Conservation (phyloP, 2,888 invertebrate genomes). For the Ditula angustiorana region DNA sequence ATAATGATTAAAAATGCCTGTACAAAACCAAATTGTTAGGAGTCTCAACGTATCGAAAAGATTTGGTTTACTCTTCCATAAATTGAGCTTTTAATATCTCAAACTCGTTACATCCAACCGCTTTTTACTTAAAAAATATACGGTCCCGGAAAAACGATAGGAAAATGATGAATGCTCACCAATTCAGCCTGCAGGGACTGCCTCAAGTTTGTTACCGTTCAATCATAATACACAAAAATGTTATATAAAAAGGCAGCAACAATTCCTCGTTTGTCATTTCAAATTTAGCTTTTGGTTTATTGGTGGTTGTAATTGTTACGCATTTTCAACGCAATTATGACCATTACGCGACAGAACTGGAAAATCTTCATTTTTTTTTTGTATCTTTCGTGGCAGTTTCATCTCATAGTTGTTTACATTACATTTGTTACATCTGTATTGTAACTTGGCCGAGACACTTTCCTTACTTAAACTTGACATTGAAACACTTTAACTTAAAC, state of each 20-base stretch:
- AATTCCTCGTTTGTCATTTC: constrained; percentile 45
- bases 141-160: constrained; percentile 36
- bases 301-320: constrained; percentile 5
- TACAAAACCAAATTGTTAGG: too few species aligned
- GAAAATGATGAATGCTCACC: constrained; percentile 46
- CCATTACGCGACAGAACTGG: too few species aligned
- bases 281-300: constrained; percentile 17
- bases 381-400: too few species aligned
- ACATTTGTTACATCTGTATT: too few species aligned
- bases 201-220: constrained; percentile 43
- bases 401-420: too few species aligned
- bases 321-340: not conserved
- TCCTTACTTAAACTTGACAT: too few species aligned
- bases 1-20: too few species aligned
- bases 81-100: not conserved
- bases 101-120: not conserved
- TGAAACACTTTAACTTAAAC: too few species aligned
- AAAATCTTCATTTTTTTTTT: not conserved
- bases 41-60: not conserved
- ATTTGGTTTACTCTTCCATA: not conserved
- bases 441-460: too few species aligned
- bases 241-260: constrained; percentile 36
- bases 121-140: constrained; percentile 8
- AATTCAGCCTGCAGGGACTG: constrained; percentile 40
- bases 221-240: constrained; percentile 47